Conservation (phyloP, 1,140 invertebrate species). For the Adoxophyes honmai region DNA sequence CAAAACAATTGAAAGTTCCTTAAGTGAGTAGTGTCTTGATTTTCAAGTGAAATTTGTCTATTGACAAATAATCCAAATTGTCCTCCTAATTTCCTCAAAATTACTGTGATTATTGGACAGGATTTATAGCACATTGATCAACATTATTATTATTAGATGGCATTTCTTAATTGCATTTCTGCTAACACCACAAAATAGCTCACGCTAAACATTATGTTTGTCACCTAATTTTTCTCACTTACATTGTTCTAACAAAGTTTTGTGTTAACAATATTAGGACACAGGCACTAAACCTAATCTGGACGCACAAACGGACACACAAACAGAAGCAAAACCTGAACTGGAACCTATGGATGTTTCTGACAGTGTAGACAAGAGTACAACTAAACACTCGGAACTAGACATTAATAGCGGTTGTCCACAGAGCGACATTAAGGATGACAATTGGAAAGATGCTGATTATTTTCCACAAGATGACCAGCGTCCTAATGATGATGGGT, state of each 20-base stretch:
- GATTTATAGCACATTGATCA: too few species aligned
- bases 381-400: neutral
- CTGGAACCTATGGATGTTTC: conserved; percentile 23
- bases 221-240: neutral
- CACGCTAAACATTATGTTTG: too few species aligned
- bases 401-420: conserved; percentile 39
- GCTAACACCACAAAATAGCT: too few species aligned
- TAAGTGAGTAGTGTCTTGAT: too few species aligned
- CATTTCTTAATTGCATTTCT: too few species aligned
- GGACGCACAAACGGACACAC: conserved; percentile 24
- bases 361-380: conserved; percentile 19
- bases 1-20: too few species aligned
- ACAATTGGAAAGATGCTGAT: conserved; percentile 36
- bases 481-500: conserved; percentile 63
- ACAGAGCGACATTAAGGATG: conserved; percentile 38
- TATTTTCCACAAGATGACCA: conserved; percentile 27
- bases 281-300: conserved; percentile 37
- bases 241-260: conserved; percentile 22
- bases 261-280: conserved; percentile 48
- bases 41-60: too few species aligned
- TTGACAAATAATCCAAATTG: too few species aligned
- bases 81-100: too few species aligned
- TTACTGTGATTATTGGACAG: too few species aligned
- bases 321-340: conserved; percentile 47
- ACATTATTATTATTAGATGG: too few species aligned